These are phyloP conservation scores for Thereva unica DNA, from an alignment of 2,888 invertebrate genomes.

Conservation along the genomic window DNA sequence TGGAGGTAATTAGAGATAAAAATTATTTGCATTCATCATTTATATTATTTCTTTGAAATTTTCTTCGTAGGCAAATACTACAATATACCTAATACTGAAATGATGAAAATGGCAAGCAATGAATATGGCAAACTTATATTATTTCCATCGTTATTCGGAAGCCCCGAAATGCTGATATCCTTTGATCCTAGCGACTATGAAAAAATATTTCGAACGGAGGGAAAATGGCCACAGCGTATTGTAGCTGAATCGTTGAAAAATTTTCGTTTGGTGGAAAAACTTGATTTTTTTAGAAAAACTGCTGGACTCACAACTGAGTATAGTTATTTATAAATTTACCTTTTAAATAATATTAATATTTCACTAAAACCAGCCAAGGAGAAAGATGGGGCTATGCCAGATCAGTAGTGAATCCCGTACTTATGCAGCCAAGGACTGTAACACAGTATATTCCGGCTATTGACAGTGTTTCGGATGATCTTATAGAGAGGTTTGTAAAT, in stretches of 20 bases:
- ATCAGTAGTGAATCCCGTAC: constrained; percentile 59
- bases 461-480: constrained; percentile 50
- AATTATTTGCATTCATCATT: constrained; percentile 45
- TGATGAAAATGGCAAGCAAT: constrained; percentile 5
- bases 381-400: constrained; percentile 69
- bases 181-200: constrained; percentile 61
- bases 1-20: constrained; percentile 36
- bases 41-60: constrained; percentile 35
- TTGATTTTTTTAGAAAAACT: constrained; percentile 44
- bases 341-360: no score
- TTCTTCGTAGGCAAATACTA: constrained; percentile 42
- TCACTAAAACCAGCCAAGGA: constrained; percentile 60
- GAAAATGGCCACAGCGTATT: constrained; percentile 53
- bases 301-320: constrained; percentile 46
- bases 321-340: not conserved
- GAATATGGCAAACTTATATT: constrained; percentile 52
- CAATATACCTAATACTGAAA: constrained; percentile 36
- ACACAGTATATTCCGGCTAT: constrained; percentile 48
- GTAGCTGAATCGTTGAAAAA: constrained; percentile 53
- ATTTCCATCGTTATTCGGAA: constrained; percentile 49
- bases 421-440: constrained; percentile 52
- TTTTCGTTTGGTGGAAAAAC: constrained; percentile 51
- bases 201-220: constrained; percentile 56
- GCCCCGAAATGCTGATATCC: constrained; percentile 51
- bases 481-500: constrained; percentile 47